Evolutionary conservation across 2,888 invertebrate species (phyloP).

Genomic region (Chrysolina haemoptera): DNA sequence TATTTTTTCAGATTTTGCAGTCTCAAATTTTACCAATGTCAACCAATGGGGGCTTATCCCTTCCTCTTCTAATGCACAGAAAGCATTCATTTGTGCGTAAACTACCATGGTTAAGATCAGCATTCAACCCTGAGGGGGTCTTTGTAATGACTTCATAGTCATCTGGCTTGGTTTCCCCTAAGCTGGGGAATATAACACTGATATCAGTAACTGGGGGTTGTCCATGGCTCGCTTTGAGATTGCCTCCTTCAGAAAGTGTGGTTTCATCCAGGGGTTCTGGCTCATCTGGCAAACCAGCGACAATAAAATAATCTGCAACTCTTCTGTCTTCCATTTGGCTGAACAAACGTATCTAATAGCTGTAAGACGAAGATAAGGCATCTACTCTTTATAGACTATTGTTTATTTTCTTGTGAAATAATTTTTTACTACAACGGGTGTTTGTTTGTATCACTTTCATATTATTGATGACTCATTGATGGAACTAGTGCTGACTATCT

Average conservation of each 20-base stretch:
- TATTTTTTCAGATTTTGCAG: neutral
- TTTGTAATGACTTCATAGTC: constrained; percentile 81
- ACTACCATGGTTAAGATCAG: constrained; percentile 98
- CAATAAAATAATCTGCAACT: constrained; percentile 98
- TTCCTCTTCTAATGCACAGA: constrained; percentile 91
- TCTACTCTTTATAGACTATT: constrained; percentile 23
- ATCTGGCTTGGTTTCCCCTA: constrained; percentile 88
- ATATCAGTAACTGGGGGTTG: constrained; percentile 97
- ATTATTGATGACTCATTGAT: neutral
- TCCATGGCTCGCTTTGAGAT: constrained; percentile 85
- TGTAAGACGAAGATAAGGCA: constrained; percentile 51
- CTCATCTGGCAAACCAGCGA: constrained; percentile 92
- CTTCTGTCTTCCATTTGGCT: constrained; percentile 84
- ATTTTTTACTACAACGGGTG: constrained; percentile 16
- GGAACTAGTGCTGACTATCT: neutral
- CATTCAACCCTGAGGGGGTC: constrained; percentile 90
- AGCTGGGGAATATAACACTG: constrained; percentile 89
- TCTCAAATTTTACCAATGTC: constrained; percentile 86
- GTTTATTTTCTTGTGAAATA: constrained; percentile 5
- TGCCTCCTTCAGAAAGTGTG: constrained; percentile 82
- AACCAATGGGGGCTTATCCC: constrained; percentile 96
- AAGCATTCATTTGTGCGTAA: constrained; percentile 94
- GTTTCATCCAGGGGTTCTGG: constrained; percentile 84
- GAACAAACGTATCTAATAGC: constrained; percentile 23
- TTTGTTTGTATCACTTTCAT: constrained; percentile 16